Conservation (phyloP, 2,113 vertebrate genomes). For the Gopherus evgoodei region DNA sequence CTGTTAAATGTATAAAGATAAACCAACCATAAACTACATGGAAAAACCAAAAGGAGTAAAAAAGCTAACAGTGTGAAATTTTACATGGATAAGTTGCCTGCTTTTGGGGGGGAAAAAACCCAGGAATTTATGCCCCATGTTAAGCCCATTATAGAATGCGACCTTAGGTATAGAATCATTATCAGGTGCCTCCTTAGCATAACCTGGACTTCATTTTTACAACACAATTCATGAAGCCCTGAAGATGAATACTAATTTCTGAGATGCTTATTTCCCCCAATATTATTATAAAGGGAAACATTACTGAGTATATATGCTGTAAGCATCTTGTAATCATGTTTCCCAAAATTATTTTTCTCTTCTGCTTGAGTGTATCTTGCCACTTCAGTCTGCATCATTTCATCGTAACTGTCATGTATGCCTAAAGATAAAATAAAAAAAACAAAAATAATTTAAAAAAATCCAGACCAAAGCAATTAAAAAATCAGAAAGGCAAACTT, state of each 20-base stretch:
- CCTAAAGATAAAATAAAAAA: background rate
- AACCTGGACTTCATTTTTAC: conserved; percentile 42
- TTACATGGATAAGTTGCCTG: background rate
- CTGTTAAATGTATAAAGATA: background rate
- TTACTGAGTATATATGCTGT: background rate
- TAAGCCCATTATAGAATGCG: background rate
- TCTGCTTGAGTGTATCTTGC: background rate
- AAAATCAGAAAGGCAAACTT: background rate
- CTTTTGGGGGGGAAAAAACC: background rate
- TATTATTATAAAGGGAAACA: background rate
- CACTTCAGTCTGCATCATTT: background rate
- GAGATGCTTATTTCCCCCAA: background rate
- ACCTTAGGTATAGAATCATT: background rate
- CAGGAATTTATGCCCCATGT: background rate
- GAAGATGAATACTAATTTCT: conserved; percentile 18
- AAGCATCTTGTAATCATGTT: background rate
- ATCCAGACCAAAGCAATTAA: background rate
- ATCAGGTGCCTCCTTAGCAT: background rate
- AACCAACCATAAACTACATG: background rate
- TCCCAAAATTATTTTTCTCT: background rate
- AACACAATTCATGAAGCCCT: background rate
- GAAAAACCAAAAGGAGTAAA: background rate
- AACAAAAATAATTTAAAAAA: background rate
- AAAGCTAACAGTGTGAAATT: background rate
- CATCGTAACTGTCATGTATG: background rate